A percentile compares a stretch with the other conserved stretches of the same genome.
phyloP scores from a whole-genome alignment of 2,113 vertebrate genomes.

The Girardinichthys multiradiatus region DNA sequence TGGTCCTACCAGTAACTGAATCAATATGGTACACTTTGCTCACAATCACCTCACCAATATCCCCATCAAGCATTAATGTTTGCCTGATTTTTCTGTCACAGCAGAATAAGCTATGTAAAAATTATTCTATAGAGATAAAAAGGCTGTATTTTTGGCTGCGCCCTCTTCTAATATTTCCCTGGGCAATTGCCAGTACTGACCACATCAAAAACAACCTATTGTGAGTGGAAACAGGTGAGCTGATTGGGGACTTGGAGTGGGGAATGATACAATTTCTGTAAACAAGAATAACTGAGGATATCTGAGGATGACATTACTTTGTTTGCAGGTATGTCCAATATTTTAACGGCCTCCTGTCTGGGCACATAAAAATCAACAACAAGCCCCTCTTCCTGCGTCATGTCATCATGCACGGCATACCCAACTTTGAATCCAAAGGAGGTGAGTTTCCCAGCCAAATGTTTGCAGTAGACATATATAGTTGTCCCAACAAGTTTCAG shows the following conservation, averaged over 20 bases:
- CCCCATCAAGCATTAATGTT: too few species aligned
- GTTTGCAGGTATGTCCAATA: constrained; percentile 91
- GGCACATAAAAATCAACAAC: constrained; percentile 98
- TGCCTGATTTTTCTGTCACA: too few species aligned
- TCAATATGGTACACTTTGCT: too few species aligned
- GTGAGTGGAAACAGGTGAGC: background rate
- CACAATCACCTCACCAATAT: too few species aligned
- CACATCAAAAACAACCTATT: background rate
- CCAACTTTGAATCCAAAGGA: constrained; percentile 97
- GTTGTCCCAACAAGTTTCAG: fast-evolving
- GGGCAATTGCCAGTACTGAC: background rate
- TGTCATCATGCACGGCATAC: constrained; percentile 98
- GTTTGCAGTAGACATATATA: background rate
- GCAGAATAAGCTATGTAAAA: too few species aligned
- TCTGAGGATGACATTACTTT: background rate
- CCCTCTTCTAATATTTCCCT: background rate
- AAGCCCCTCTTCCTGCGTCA: constrained; percentile 98
- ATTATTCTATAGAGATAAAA: too few species aligned
- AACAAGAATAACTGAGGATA: background rate
- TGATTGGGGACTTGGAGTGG: background rate
- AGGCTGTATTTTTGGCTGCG: too few species aligned
- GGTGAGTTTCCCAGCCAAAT: constrained; percentile 73
- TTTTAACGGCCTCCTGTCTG: constrained; percentile 95
- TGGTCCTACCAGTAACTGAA: too few species aligned
- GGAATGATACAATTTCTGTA: too few species aligned